phyloP scores from a whole-genome alignment of 1,140 invertebrate species.

The Caenorhabditis briggsae region DNA sequence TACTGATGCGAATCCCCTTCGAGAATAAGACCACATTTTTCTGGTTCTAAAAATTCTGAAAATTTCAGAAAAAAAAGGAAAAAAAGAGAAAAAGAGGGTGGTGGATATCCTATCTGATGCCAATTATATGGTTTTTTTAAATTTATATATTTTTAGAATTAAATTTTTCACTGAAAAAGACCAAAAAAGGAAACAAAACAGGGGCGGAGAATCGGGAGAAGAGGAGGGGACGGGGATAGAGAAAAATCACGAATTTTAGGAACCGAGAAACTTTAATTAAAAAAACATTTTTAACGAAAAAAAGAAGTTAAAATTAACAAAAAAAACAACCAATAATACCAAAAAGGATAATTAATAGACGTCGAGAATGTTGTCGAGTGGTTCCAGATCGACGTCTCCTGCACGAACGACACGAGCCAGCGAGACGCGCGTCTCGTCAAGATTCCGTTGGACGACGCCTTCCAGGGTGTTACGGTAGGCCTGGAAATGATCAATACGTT shows the following conservation, averaged over 20 bases:
- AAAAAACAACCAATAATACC: neutral
- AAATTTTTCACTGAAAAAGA: neutral
- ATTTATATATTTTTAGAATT: too few species aligned
- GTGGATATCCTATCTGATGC: too few species aligned
- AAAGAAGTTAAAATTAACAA: neutral
- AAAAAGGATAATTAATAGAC: conserved; percentile 13
- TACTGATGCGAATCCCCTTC: neutral
- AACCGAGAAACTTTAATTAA: neutral
- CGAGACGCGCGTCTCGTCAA: conserved; percentile 40
- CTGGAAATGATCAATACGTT: conserved; percentile 43
- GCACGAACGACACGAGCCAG: conserved; percentile 42
- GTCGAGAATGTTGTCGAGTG: conserved; percentile 23
- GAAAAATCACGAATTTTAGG: too few species aligned
- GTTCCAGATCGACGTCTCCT: conserved; percentile 54
- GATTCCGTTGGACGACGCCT: conserved; percentile 44
- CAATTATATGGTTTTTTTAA: too few species aligned
- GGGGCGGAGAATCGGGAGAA: too few species aligned
- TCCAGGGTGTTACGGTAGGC: conserved; percentile 49
- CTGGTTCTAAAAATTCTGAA: neutral
- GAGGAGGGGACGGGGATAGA: neutral
- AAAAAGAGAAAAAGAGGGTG: too few species aligned
- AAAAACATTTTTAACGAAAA: neutral
- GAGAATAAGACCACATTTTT: conserved; percentile 4
- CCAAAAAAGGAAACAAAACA: neutral
- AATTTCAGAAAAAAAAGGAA: too few species aligned